Evolutionary conservation across 2,888 invertebrate species (phyloP).

Genomic region (Sphecodes monilicornis): DNA sequence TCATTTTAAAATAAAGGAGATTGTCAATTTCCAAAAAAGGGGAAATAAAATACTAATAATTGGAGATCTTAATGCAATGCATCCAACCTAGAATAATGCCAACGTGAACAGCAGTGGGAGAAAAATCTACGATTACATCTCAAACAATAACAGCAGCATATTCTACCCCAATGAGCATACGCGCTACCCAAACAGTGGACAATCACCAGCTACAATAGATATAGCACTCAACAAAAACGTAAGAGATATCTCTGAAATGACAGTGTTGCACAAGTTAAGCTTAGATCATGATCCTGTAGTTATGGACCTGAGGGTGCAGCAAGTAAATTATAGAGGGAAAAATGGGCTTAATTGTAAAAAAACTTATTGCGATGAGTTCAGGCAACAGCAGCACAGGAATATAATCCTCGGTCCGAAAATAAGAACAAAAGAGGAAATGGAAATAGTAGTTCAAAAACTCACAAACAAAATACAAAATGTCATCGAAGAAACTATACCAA

Average conservation of each 20-base stretch:
- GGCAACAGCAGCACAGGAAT: too few species aligned
- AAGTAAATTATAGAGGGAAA: too few species aligned
- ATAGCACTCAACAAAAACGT: slow-evolving; percentile 15
- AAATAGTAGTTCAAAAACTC: too few species aligned
- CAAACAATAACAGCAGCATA: slow-evolving; percentile 56
- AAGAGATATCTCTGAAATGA: slow-evolving; percentile 13
- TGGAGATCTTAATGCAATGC: slow-evolving; percentile 69
- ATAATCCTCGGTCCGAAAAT: too few species aligned
- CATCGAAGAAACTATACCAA: too few species aligned
- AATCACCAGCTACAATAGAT: neutral
- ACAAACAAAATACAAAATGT: too few species aligned
- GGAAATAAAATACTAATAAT: slow-evolving; percentile 60
- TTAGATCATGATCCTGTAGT: too few species aligned
- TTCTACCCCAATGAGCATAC: slow-evolving; percentile 61
- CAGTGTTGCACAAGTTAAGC: neutral
- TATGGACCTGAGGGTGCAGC: too few species aligned
- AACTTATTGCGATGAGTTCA: too few species aligned
- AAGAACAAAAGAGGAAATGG: too few species aligned
- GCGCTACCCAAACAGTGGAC: slow-evolving; percentile 52
- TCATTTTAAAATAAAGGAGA: slow-evolving; percentile 44
- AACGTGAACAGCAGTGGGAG: slow-evolving; percentile 56
- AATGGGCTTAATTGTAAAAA: too few species aligned
- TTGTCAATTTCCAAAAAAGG: slow-evolving; percentile 53
- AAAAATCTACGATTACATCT: neutral
- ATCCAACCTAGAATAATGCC: slow-evolving; percentile 61